Evolutionary conservation across 2,113 vertebrate species (phyloP).

Genomic region (Talpa occidentalis): DNA sequence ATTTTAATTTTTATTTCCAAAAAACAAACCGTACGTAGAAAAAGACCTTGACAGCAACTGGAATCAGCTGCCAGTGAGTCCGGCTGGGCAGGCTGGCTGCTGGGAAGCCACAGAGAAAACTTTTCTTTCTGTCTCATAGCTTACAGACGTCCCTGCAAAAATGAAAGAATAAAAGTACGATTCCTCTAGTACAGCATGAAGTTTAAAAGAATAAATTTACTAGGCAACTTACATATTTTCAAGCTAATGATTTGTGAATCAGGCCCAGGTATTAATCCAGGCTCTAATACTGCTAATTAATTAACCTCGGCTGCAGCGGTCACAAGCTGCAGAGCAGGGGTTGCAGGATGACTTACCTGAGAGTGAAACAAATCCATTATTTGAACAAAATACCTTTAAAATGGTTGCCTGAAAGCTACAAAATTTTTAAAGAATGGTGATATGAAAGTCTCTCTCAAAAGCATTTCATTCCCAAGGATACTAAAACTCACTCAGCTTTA

Average conservation of each 20-base stretch:
- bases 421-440: constrained; percentile 80
- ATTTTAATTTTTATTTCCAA: too few relatives aligned
- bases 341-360: constrained; percentile 79
- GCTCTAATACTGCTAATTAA: constrained; percentile 88
- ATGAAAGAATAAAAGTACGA: neutral
- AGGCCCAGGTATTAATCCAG: constrained; percentile 84
- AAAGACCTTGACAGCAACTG: neutral
- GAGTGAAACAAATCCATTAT: constrained; percentile 84
- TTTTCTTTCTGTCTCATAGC: neutral
- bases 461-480: constrained; percentile 75
- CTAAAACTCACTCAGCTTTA: constrained; percentile 57
- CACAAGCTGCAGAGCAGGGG: constrained; percentile 81
- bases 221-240: constrained; percentile 64
- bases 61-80: too few relatives aligned
- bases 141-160: neutral
- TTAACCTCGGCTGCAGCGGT: constrained; percentile 83
- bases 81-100: too few relatives aligned
- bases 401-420: constrained; percentile 70
- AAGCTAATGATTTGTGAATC: constrained; percentile 83
- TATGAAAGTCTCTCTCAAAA: constrained; percentile 75
- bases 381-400: constrained; percentile 80
- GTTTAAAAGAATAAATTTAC: constrained; percentile 75
- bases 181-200: constrained; percentile 46
- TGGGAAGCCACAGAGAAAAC: neutral
- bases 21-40: too few relatives aligned